Evolutionary conservation across 2,113 vertebrate species (phyloP), one percentile per base, ranked within the genome.

Genomic region (Oncorhynchus keta): DNA sequence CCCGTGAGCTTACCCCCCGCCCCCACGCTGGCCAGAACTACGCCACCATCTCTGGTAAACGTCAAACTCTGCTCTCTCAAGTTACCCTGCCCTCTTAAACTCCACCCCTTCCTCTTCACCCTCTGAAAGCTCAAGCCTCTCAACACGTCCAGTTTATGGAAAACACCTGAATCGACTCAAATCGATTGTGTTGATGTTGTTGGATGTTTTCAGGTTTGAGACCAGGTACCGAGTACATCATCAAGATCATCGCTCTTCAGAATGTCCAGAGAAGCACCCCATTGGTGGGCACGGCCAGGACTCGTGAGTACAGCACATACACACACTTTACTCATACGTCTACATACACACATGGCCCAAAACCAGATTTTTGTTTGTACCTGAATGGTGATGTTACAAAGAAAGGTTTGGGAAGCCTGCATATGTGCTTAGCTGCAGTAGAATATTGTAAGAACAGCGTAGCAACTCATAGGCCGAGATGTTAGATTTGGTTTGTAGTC

Each of bases 231-330:
- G 95, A 96, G 72, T 99, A 99, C 74, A 93, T 89, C 49, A 94
- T 99, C 79, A 95, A 95, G 35, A 90, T 99, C 78, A 92, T 93
- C 26, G 96, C 97, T 76, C 84, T 98, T 73, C 95, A 96, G 87
- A 96, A 95, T 88, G 91, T 84, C 51, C 92, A 95, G 80, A 96
- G 95, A 88, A 99, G 98, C 71, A 90, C 94, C 32, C 94, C 96
- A 1, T 87, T 99, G 77, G 75, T 92, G 69, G 97, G 95, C 81
- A 95, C 81, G 30, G 92, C 94, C 88, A 96, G 83, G 77, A 99
- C 97, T 93, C 94, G 97, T 99, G 94, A 96, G 92, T 90, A 75
- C 24, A 64, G n/a, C 64, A 22, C 18, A 30, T 39, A 20, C 55
- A n/a, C 55, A n/a, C 72, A 12, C 73, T 26, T 62, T 30, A 73